Conservation (phyloP, 2,113 vertebrate species). For the Xyrauchen texanus region DNA sequence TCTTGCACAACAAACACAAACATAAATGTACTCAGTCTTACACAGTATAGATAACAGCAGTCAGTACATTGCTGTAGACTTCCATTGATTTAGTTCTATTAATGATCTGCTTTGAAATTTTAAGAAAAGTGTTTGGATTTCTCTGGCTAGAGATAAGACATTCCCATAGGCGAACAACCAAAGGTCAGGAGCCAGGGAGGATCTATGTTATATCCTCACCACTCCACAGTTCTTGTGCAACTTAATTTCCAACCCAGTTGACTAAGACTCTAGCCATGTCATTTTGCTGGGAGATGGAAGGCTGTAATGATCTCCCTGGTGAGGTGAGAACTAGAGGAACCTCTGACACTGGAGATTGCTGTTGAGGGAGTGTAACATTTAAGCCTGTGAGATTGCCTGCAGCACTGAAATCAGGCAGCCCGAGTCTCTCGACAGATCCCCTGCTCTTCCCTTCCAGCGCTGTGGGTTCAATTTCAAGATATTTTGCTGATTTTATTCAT, state of each 20-base stretch:
- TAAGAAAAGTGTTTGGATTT: background rate
- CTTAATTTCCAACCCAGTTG: constrained; percentile 47
- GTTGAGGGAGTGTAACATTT: constrained; percentile 49
- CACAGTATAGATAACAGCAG: too few relatives aligned
- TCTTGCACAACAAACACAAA: too few relatives aligned
- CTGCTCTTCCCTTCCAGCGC: background rate
- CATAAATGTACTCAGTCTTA: too few relatives aligned
- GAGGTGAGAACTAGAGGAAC: constrained; percentile 42
- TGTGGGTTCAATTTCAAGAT: constrained; percentile 4
- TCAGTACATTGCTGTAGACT: too few relatives aligned
- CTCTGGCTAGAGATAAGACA: background rate
- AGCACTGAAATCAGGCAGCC: constrained; percentile 27
- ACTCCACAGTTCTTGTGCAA: constrained; percentile 10
- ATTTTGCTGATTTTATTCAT: constrained; percentile 20
- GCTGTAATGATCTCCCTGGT: constrained; percentile 54
- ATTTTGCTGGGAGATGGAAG: constrained; percentile 48
- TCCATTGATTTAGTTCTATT: background rate
- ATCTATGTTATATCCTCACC: constrained; percentile 7
- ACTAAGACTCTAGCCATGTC: constrained; percentile 15
- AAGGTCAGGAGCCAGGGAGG: constrained; percentile 13
- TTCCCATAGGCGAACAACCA: constrained; percentile 30
- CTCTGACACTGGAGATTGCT: constrained; percentile 51
- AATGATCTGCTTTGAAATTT: background rate
- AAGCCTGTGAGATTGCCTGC: constrained; percentile 47
- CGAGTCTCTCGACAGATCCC: background rate